Evolutionary conservation across 2,888 invertebrate species (phyloP).

Genomic region (Drosophila demipolita): DNA sequence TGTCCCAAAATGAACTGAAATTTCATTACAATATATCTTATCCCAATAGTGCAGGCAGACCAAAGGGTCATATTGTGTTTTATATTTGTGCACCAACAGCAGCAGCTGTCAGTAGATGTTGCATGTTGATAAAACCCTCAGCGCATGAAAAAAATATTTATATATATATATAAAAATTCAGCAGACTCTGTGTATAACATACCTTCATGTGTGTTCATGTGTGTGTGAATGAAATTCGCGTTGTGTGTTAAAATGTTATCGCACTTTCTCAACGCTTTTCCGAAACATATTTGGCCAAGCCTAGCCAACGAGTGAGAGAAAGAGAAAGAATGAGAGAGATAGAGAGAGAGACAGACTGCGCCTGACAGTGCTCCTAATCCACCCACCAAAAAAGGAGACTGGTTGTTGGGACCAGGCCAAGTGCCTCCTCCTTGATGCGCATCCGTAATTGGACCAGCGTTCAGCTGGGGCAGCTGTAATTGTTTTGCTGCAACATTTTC

Average conservation of each 20-base stretch:
- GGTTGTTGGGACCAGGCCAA: slow-evolving; percentile 35
- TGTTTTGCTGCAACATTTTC: slow-evolving; percentile 71
- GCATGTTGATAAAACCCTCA: slow-evolving; percentile 33
- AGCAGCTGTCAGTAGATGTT: slow-evolving; percentile 27
- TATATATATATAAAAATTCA: slow-evolving; percentile 10
- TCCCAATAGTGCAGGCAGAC: slow-evolving; percentile 55
- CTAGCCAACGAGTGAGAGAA: slow-evolving; percentile 5
- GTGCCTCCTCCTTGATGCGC: slow-evolving; percentile 30
- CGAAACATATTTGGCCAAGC: slow-evolving; percentile 66
- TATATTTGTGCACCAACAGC: slow-evolving; percentile 15
- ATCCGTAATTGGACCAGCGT: slow-evolving; percentile 70
- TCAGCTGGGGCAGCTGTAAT: slow-evolving; percentile 64
- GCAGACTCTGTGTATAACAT: slow-evolving; percentile 34
- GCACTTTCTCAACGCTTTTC: slow-evolving; percentile 67
- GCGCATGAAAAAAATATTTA: slow-evolving; percentile 18
- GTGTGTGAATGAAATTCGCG: slow-evolving; percentile 61
- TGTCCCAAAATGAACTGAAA: slow-evolving; percentile 53
- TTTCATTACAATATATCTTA: slow-evolving; percentile 72
- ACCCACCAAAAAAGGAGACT: slow-evolving; percentile 1
- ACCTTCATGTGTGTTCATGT: slow-evolving; percentile 1
- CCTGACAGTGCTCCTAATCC: slow-evolving; percentile 16
- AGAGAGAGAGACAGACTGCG: slow-evolving; percentile 12
- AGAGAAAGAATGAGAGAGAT: slow-evolving; percentile 8
- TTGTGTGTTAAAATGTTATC: slow-evolving; percentile 78
- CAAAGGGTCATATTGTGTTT: slow-evolving; percentile 65